phyloP scores from a whole-genome alignment of 2,113 vertebrate species.

The Ramphastos sulfuratus region DNA sequence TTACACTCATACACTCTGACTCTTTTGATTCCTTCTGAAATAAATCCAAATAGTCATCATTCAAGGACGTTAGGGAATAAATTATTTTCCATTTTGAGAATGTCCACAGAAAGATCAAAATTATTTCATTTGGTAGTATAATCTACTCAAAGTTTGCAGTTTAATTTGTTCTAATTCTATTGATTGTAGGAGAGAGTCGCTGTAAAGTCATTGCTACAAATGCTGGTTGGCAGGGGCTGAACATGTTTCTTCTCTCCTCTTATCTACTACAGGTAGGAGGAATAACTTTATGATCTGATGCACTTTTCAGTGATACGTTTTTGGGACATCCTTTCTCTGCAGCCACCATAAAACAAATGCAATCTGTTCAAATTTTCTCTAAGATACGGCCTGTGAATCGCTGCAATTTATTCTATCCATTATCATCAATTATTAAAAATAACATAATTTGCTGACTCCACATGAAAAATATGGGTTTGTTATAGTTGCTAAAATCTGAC shows the following conservation, averaged over 20 bases:
- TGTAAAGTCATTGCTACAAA: not conserved
- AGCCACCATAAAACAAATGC: not conserved
- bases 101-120: slow-evolving; percentile 49
- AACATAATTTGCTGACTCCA: not conserved
- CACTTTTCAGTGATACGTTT: not conserved
- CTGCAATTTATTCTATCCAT: not conserved
- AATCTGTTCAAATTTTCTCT: not conserved
- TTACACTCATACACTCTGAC: not conserved
- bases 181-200: not conserved
- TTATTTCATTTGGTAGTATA: slow-evolving; percentile 43
- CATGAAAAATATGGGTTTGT: not conserved
- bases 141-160: slow-evolving; percentile 30
- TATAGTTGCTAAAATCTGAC: not conserved
- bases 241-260: not conserved
- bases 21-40: slow-evolving; percentile 39
- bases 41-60: slow-evolving; percentile 40
- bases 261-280: not conserved
- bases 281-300: not conserved
- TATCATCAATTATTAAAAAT: not conserved
- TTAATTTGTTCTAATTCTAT: not conserved
- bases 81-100: slow-evolving; percentile 32
- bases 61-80: not conserved
- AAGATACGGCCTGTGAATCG: not conserved
- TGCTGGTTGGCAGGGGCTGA: not conserved
- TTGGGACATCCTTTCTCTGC: not conserved